Conservation (phyloP, 2,888 invertebrate genomes). For the Papilio elwesi region DNA sequence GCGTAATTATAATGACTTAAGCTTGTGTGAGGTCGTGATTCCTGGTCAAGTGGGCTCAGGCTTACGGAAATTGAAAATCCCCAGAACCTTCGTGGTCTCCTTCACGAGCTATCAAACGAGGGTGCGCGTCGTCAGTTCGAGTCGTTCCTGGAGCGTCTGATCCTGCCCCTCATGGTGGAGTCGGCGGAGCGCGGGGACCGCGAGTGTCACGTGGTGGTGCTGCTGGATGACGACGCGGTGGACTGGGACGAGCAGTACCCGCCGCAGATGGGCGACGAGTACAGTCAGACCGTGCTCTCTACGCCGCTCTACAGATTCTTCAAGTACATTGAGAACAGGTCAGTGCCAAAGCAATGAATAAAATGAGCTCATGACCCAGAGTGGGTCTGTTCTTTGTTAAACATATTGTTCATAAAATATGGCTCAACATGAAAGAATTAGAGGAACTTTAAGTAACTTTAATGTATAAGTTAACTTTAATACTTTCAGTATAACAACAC, state of each 20-base stretch:
- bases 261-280: slow-evolving; percentile 99
- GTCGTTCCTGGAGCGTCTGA: slow-evolving; percentile 96
- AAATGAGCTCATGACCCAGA: too few relatives aligned
- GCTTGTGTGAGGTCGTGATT: too few relatives aligned
- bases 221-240: slow-evolving; percentile 96
- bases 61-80: slow-evolving; percentile 20
- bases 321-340: slow-evolving; percentile 98
- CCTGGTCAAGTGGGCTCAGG: too few relatives aligned
- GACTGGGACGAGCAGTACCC: slow-evolving; percentile 99
- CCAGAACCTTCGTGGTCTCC: slow-evolving; percentile 96
- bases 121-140: slow-evolving; percentile 99
- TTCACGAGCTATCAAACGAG: slow-evolving; percentile 99
- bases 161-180: slow-evolving; percentile 98
- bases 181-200: slow-evolving; percentile 97
- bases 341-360: slow-evolving; percentile 39
- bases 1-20: too few relatives aligned
- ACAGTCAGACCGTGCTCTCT: slow-evolving; percentile 97
- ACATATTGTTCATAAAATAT: too few relatives aligned
- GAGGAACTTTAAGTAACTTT: too few relatives aligned
- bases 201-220: slow-evolving; percentile 97
- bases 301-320: slow-evolving; percentile 99
- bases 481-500: too few relatives aligned
- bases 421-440: too few relatives aligned
- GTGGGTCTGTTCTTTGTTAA: too few relatives aligned
- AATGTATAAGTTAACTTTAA: too few relatives aligned